A percentile compares a stretch with the other conserved stretches of the same genome.
Conservation (phyloP, 1,140 invertebrate species). For the Polyergus mexicanus region DNA sequence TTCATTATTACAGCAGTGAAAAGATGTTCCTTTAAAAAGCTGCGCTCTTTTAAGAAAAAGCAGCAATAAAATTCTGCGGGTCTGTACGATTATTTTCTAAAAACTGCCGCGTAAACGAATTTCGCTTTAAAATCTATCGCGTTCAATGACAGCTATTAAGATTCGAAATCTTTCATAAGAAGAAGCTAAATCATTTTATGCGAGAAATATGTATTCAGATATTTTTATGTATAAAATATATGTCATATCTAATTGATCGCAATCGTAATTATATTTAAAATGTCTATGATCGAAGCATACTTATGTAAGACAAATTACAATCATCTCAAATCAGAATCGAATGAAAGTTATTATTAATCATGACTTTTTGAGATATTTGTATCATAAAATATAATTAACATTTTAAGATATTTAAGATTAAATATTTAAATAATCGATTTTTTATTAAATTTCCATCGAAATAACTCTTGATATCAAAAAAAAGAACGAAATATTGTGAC, state of each 20-base stretch:
- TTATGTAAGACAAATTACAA: not conserved
- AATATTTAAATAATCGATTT: not conserved
- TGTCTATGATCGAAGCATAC: not conserved
- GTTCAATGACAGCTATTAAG: conserved; percentile 9
- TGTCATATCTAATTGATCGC: not conserved
- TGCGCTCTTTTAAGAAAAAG: not conserved
- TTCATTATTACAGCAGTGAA: conserved; percentile 66
- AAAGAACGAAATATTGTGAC: not conserved
- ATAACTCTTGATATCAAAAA: conserved; percentile 9
- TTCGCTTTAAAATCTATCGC: conserved; percentile 4
- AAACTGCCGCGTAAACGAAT: conserved; percentile 43
- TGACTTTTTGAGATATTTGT: not conserved
- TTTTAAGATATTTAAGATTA: conserved; percentile 13
- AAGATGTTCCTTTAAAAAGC: conserved; percentile 44
- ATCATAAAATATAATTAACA: not conserved
- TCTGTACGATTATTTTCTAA: conserved; percentile 46
- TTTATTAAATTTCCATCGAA: conserved; percentile 15
- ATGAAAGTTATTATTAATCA: not conserved
- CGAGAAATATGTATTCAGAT: not conserved
- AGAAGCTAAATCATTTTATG: conserved; percentile 5
- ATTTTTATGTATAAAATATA: conserved; percentile 15
- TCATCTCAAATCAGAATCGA: not conserved
- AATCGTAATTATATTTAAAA: not conserved
- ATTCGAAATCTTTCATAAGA: not conserved
- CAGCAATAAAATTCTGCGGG: conserved; percentile 43